Evolutionary conservation across 2,797 vertebrate genomes (phyloP).

Genomic region (Anas capensis): DNA sequence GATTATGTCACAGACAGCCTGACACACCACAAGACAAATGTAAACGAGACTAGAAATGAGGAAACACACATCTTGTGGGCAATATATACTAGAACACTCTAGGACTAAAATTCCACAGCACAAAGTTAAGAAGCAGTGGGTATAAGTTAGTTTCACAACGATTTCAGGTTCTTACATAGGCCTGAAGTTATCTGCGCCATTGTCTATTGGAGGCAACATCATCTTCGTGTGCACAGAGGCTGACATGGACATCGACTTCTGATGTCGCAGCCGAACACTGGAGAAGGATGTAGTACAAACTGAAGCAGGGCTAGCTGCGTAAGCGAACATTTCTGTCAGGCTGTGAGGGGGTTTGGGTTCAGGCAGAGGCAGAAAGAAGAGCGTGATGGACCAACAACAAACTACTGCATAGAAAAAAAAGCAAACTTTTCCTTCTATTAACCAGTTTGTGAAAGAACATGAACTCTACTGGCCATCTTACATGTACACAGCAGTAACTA

Average conservation of each 20-base stretch:
- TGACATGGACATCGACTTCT: conserved; percentile 88
- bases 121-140: conserved; percentile 73
- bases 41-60: conserved; percentile 62
- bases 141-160: conserved; percentile 73
- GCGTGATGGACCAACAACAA: conserved; percentile 81
- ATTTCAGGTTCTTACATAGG: conserved; percentile 87
- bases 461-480: background rate
- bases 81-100: conserved; percentile 63
- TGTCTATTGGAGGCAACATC: conserved; percentile 89
- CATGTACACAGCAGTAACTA: conserved; percentile 12
- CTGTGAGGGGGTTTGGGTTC: conserved; percentile 84
- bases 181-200: conserved; percentile 88
- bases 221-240: conserved; percentile 88
- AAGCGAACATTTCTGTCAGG: conserved; percentile 89
- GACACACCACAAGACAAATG: conserved; percentile 57
- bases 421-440: conserved; percentile 68
- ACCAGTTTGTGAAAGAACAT: conserved; percentile 34
- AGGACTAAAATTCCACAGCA: conserved; percentile 76
- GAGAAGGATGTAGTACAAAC: conserved; percentile 86
- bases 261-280: conserved; percentile 88
- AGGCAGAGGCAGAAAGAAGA: conserved; percentile 86
- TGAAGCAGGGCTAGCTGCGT: conserved; percentile 86
- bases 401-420: conserved; percentile 66
- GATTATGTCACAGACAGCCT: conserved; percentile 71
- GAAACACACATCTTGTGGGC: conserved; percentile 63